Percentiles rank a stretch among this genome's conserved stretches.
These are phyloP conservation scores for Vollenhovia emeryi DNA, from an alignment of 1,140 invertebrate genomes.

Conservation along the genomic window DNA sequence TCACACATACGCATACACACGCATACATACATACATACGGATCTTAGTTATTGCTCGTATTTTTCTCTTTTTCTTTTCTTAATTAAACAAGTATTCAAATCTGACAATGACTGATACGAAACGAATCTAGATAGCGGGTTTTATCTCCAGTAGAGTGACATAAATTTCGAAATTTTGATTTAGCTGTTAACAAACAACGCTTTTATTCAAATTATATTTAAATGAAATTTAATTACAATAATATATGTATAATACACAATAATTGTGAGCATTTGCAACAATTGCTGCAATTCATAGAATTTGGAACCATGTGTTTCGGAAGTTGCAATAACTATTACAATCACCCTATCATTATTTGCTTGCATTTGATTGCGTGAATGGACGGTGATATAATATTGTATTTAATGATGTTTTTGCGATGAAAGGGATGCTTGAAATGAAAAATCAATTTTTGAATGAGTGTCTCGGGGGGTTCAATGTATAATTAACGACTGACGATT, in stretches of 20 bases:
- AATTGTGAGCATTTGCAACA: not conserved
- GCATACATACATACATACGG: not conserved
- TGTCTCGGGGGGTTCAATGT: not conserved
- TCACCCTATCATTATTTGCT: not conserved
- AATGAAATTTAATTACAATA: too few relatives aligned
- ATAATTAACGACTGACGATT: slow-evolving; percentile 10
- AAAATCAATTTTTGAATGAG: not conserved
- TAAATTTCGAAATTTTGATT: not conserved
- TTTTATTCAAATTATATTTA: not conserved
- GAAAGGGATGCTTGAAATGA: not conserved
- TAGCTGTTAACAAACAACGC: not conserved
- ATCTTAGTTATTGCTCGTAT: not conserved
- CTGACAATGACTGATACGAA: not conserved
- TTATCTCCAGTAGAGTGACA: not conserved
- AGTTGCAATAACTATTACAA: slow-evolving; percentile 6
- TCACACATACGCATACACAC: not conserved
- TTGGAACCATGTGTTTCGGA: not conserved
- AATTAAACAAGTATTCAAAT: not conserved
- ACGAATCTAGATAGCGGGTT: not conserved
- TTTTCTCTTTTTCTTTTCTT: not conserved
- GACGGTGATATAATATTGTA: not conserved
- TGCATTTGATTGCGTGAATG: slow-evolving; percentile 9
- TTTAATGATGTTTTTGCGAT: slow-evolving; percentile 29
- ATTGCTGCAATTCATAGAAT: slow-evolving; percentile 10
- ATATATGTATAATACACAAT: not conserved